These are phyloP conservation scores for Neogale vison DNA, from an alignment of 2,113 vertebrate species.

Conservation along the genomic window DNA sequence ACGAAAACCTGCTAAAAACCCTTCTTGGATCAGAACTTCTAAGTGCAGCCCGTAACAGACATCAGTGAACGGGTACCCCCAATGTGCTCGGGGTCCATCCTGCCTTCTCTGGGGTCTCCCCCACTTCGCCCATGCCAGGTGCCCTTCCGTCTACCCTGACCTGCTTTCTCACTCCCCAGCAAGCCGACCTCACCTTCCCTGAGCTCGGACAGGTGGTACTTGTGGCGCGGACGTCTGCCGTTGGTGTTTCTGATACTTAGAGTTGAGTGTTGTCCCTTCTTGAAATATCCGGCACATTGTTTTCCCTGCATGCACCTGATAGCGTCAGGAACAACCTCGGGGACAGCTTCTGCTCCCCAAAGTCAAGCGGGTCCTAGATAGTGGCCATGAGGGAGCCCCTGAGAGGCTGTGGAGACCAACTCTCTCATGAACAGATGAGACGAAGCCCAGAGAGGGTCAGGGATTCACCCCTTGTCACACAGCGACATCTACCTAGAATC, in stretches of 20 bases:
- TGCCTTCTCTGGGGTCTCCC: not conserved
- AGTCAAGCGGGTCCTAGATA: too few species aligned
- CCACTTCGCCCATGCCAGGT: not conserved
- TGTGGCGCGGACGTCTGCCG: accelerated
- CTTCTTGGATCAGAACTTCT: not conserved
- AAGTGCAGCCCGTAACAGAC: not conserved
- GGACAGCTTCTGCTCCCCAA: not conserved
- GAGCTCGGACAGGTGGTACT: accelerated
- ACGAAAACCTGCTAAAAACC: not conserved
- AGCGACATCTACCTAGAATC: not conserved
- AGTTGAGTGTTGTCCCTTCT: accelerated
- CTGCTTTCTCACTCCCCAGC: accelerated
- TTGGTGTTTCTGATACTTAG: accelerated
- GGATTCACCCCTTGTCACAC: not conserved
- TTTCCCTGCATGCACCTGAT: accelerated
- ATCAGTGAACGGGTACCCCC: not conserved
- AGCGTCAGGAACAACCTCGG: not conserved
- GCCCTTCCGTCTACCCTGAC: not conserved
- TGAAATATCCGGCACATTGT: accelerated
- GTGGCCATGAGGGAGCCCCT: not conserved
- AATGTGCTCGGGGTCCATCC: not conserved
- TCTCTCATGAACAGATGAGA: not conserved
- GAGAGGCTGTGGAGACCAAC: not conserved
- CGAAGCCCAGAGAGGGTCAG: not conserved
- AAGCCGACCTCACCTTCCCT: not conserved